Evolutionary conservation across 2,888 invertebrate genomes (phyloP), one percentile per base, ranked within the genome.

Genomic region (Belgica antarctica): DNA sequence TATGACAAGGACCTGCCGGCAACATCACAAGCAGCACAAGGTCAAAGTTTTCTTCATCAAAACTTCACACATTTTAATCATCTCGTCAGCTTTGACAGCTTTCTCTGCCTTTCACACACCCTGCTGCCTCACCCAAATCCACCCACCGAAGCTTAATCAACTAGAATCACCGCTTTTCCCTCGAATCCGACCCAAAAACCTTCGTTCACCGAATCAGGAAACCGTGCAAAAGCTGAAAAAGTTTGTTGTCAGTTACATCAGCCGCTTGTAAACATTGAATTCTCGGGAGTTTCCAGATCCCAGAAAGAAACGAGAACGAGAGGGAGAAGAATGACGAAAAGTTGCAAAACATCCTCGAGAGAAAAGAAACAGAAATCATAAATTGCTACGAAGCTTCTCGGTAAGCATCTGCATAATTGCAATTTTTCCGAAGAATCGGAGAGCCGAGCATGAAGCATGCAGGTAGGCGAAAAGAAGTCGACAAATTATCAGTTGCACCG

Each of bases 401-500:
- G 59, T 24, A 59, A 27, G 27, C 59, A 59, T 59, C 59, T 59
- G 59, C 59, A 59, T 59, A 59, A 59, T 59, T 59, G 59, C 59
- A 59, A 25, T 59, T 59, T 59, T 1, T 2, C 8, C 22, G n/a
- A 52, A 52, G 22, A 22, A 41, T 5, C 12, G 41, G 15, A 41
- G 41, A n/a, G n/a, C n/a, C n/a, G n/a, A 31, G 34, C 34, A 31
- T 12, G 12, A 22, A 27, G 59, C 12, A 12, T 8, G 25, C 59
- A 59, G 59, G 59, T 59, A 59, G 59, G n/a, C n/a, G n/a, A 59
- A 59, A 59, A 52, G n/a, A 59, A 27, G 12, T 19, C 52, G 22
- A 22, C 52, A 22, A 52, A 52, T 52, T 52, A 17, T 52, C 52
- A 22, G 8, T 52, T 19, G n/a, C 25, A n/a, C 3, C 27, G 27